These are phyloP conservation scores for Actenoides hombroni DNA, from an alignment of 2,113 vertebrate species.

Conservation along the genomic window DNA sequence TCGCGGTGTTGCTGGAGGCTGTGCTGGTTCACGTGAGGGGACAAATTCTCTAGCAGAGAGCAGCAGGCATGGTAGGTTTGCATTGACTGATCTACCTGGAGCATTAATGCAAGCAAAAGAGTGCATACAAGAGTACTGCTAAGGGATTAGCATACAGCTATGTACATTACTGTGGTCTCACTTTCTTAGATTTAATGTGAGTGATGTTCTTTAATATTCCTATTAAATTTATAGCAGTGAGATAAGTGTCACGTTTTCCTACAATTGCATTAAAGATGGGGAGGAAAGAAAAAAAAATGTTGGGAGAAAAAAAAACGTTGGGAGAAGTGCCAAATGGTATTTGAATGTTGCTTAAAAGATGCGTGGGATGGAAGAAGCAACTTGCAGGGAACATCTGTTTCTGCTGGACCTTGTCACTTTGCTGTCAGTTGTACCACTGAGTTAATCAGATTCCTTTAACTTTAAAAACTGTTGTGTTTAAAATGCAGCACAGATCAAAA, in stretches of 20 bases:
- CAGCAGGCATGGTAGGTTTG: background rate
- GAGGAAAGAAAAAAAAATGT: background rate
- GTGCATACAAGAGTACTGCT: background rate
- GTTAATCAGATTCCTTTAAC: constrained; percentile 36
- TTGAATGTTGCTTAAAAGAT: constrained; percentile 55
- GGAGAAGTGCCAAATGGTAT: constrained; percentile 57
- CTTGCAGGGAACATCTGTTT: constrained; percentile 68
- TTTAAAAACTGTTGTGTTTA: constrained; percentile 52
- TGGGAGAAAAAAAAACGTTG: background rate
- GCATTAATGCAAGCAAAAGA: background rate
- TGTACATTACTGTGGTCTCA: background rate
- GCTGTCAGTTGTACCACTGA: constrained; percentile 41
- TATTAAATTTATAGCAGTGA: constrained; percentile 1
- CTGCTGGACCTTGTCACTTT: constrained; percentile 47
- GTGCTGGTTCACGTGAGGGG: background rate
- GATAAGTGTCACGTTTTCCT: constrained; percentile 39
- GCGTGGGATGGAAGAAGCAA: constrained; percentile 59
- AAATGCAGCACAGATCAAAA: constrained; percentile 34
- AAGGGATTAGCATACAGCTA: background rate
- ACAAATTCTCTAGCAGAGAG: background rate
- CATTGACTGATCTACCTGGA: background rate
- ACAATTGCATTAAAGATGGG: constrained; percentile 33
- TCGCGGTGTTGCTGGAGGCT: background rate
- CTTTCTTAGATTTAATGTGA: background rate
- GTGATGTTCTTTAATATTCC: background rate